phyloP scores from a whole-genome alignment of 2,113 vertebrate species.

The Crotalus tigris region DNA sequence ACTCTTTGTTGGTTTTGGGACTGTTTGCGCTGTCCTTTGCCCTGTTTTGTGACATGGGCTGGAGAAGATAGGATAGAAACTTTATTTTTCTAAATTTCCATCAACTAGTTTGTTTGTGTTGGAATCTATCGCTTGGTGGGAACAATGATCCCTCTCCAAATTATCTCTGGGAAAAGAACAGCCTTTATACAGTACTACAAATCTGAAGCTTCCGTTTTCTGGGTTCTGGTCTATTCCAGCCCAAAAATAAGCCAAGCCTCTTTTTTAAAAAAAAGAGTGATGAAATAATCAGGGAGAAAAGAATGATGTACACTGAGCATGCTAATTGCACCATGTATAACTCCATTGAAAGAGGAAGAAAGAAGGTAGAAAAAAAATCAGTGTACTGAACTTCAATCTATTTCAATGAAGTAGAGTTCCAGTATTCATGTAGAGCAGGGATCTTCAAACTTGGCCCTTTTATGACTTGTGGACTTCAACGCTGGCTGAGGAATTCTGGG shows the following conservation, averaged over 20 bases:
- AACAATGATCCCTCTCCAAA: too few relatives aligned
- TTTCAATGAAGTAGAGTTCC: not conserved
- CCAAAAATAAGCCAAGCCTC: not conserved
- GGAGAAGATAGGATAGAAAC: not conserved
- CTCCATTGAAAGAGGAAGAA: not conserved
- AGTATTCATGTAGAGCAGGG: not conserved
- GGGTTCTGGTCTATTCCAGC: not conserved
- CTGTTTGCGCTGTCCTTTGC: not conserved
- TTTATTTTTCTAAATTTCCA: not conserved
- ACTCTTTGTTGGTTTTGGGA: not conserved
- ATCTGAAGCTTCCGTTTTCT: not conserved
- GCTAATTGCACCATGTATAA: constrained; percentile 4
- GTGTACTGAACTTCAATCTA: not conserved
- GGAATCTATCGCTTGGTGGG: not conserved
- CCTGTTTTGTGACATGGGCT: not conserved
- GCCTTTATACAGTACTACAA: not conserved
- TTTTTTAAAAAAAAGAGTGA: not conserved
- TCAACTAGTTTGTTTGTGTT: not conserved
- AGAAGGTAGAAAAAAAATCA: too few relatives aligned
- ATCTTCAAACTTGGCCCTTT: too few relatives aligned
- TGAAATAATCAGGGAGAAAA: not conserved
- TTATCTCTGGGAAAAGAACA: not conserved
- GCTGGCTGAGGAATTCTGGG: too few relatives aligned
- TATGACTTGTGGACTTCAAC: too few relatives aligned
- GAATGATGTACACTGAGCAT: not conserved